Percentiles rank a stretch among this genome's conserved stretches.
phyloP scores from a whole-genome alignment of 37 sponge, comb jelly and placozoan genomes.

The Axinella damicornis region DNA sequence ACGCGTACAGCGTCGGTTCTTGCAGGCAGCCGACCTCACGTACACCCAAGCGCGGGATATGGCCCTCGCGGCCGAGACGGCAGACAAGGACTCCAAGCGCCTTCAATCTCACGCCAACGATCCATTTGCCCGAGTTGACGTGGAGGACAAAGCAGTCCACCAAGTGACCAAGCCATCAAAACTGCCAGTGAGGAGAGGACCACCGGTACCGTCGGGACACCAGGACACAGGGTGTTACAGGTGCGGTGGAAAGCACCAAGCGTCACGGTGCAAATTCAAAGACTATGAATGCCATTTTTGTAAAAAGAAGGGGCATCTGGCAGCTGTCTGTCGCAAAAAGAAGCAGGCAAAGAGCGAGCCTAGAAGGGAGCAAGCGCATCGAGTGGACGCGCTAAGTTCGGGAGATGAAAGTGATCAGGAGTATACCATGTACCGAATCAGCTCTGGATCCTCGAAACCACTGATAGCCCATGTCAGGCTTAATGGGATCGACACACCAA shows the following conservation, averaged over 20 bases:
- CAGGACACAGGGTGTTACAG: background rate
- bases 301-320: slow-evolving; percentile 16
- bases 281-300: background rate
- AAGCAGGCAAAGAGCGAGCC: background rate
- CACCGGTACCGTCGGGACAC: no score
- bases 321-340: slow-evolving; percentile 13
- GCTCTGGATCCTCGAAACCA: background rate
- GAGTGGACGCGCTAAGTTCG: background rate
- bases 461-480: background rate
- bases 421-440: no score
- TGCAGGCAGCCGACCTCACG: background rate
- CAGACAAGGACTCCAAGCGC: background rate
- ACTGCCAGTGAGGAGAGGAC: no score
- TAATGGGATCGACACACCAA: background rate
- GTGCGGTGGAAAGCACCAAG: background rate
- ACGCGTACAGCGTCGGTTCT: background rate
- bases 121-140: no score
- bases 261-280: background rate
- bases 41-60: background rate
- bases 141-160: no score
- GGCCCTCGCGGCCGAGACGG: background rate
- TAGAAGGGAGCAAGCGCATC: no score
- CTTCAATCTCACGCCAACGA: no score
- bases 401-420: background rate
- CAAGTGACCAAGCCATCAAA: no score